These are phyloP conservation scores for Holothuria leucospilota DNA, from an alignment of 53 echinoderm and acorn worm species.

Conservation along the genomic window DNA sequence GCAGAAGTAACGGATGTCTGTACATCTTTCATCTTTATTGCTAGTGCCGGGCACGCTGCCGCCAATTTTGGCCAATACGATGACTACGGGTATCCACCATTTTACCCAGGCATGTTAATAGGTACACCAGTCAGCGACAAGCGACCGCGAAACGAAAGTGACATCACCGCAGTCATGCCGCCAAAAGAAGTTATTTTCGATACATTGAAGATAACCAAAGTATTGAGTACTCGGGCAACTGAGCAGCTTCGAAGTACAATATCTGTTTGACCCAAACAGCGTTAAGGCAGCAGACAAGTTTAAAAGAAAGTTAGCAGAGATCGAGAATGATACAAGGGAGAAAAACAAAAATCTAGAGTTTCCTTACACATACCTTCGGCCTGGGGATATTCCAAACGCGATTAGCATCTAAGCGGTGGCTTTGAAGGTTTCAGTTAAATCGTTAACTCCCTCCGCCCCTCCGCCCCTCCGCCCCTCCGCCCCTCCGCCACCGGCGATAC, in stretches of 20 bases:
- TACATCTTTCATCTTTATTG: constrained; percentile 72
- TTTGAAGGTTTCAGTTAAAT: no score
- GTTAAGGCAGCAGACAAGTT: constrained; percentile 66
- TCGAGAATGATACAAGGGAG: constrained; percentile 47
- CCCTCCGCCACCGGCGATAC: no score
- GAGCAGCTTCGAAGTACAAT: constrained; percentile 81
- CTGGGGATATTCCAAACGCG: constrained; percentile 69
- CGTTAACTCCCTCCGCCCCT: no score
- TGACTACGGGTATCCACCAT: constrained; percentile 77
- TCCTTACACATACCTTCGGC: constrained; percentile 56
- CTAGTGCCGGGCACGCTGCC: constrained; percentile 69
- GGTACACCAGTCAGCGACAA: constrained; percentile 64
- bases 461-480: no score
- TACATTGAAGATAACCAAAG: constrained; percentile 79
- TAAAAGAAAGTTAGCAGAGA: constrained; percentile 38
- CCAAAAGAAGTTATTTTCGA: constrained; percentile 69
- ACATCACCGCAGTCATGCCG: constrained; percentile 61
- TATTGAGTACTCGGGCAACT: constrained; percentile 88
- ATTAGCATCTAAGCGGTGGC: constrained; percentile 76
- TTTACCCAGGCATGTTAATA: constrained; percentile 60
- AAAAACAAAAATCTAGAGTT: constrained; percentile 20
- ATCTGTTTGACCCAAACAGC: constrained; percentile 71
- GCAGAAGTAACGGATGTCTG: constrained; percentile 56
- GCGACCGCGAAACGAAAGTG: constrained; percentile 52
- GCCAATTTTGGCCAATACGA: constrained; percentile 79